Conservation (phyloP, 2,888 invertebrate species). For the Polyploca ridens region DNA sequence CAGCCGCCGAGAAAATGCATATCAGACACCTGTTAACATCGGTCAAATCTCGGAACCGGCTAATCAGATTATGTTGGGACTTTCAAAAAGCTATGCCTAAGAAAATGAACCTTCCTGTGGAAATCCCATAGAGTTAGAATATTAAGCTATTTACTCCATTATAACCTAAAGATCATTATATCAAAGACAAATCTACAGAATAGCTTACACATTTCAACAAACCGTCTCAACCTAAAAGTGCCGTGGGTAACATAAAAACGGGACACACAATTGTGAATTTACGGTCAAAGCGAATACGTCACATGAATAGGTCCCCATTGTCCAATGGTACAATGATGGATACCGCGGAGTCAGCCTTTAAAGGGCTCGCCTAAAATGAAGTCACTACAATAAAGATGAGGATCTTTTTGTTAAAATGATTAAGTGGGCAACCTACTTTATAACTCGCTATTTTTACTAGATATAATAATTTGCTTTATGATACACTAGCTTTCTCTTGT, state of each 20-base stretch:
- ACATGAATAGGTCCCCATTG: constrained; percentile 28
- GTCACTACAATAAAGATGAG: constrained; percentile 7
- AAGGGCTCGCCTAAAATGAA: constrained; percentile 28
- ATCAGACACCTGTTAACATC: too few relatives aligned
- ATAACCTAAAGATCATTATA: background rate
- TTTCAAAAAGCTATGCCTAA: too few relatives aligned
- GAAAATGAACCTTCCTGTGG: too few relatives aligned
- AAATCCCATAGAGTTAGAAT: too few relatives aligned
- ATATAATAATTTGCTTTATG: background rate
- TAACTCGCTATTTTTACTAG: background rate
- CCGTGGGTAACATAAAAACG: constrained; percentile 15
- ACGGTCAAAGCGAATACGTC: constrained; percentile 32
- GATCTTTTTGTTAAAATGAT: constrained; percentile 8
- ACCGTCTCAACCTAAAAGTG: background rate
- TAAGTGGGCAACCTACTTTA: background rate
- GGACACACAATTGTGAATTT: constrained; percentile 23
- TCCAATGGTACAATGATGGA: constrained; percentile 29
- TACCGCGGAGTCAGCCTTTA: constrained; percentile 20
- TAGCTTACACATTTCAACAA: background rate
- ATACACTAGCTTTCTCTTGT: background rate
- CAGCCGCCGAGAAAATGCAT: too few relatives aligned
- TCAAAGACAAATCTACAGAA: background rate
- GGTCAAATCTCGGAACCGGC: too few relatives aligned
- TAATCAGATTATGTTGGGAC: too few relatives aligned
- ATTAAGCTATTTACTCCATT: too few relatives aligned